Percentiles rank a stretch among this genome's conserved stretches.
Conservation (phyloP, 2,113 vertebrate species). For the Noctilio leporinus region DNA sequence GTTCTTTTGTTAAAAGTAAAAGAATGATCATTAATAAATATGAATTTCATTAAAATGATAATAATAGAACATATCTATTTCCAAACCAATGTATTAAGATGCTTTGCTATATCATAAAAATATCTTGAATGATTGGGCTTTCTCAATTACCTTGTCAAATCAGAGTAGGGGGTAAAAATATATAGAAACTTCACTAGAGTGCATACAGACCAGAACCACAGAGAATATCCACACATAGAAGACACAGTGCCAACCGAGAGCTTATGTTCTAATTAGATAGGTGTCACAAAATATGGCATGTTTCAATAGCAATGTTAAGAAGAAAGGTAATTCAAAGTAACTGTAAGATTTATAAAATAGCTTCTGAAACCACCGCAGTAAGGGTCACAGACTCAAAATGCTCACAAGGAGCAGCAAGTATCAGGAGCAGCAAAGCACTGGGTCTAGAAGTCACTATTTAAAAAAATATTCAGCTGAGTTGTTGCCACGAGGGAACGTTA, state of each 20-base stretch:
- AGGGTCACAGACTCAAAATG: neutral
- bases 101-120: neutral
- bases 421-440: neutral
- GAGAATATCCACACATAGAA: neutral
- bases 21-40: neutral
- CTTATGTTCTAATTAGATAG: neutral
- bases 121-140: neutral
- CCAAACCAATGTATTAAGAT: conserved; percentile 18
- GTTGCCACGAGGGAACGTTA: neutral
- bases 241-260: neutral
- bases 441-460: neutral
- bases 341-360: neutral
- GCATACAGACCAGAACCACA: neutral
- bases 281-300: neutral
- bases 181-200: neutral
- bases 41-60: neutral
- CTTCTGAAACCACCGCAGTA: neutral
- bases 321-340: conserved; percentile 1
- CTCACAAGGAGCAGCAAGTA: neutral
- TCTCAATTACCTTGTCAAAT: neutral
- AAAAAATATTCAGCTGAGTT: neutral
- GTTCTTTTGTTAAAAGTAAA: neutral
- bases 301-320: neutral
- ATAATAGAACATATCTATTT: neutral
- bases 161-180: neutral